Base-by-base conservation (phyloP, 2,888 invertebrate genomes). In the Hypselothyrea guttata region DNA sequence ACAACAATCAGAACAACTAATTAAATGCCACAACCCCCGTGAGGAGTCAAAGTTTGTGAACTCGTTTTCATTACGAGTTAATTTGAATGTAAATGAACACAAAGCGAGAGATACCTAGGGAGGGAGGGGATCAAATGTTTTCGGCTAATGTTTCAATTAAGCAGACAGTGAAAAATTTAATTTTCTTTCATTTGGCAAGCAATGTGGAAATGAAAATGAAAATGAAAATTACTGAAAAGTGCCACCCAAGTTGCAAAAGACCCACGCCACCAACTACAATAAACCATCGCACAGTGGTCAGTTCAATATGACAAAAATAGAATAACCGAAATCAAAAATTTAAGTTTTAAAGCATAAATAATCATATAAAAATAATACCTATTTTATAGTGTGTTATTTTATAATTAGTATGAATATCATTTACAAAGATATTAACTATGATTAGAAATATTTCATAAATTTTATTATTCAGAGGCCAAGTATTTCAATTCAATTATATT, bases 81-180 rank as follows among this genome's bases (percentile, higher is more conserved):
- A 85, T 85, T 85, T 85, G 86, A 84, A 85, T 85, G 86, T 86
- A 86, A 85, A 85, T 85, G 86, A 86, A 86, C 82, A 74, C 55
- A 64, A 57, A 30, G 51, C 45, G 22, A 37, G 34, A 46, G 48
- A 9, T 5, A 7, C 38, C 31, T n/a, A 30, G 35, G 15, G 45
- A 8, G 41, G 8, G 12, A 63, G 69, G 47, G 64, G 72, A 68
- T 75, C 69, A 72, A 77, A 79, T 70, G 72, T 71, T 75, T 76
- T 62, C 57, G 78, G 86, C 82, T 86, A 85, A 86, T 85, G 85
- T 87, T 87, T 86, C 87, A 86, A 86, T 86, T 86, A 86, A 86
- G 78, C 59, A 72, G 75, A 73, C 79, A 79, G 78, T 64, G 83
- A 72, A 79, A 85, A 86, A 85, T 86, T 86, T 85, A 87, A 87